A percentile compares a stretch with the other conserved stretches of the same genome.
These are phyloP conservation scores for Anastrepha obliqua DNA, from an alignment of 1,140 invertebrate species.

Conservation along the genomic window DNA sequence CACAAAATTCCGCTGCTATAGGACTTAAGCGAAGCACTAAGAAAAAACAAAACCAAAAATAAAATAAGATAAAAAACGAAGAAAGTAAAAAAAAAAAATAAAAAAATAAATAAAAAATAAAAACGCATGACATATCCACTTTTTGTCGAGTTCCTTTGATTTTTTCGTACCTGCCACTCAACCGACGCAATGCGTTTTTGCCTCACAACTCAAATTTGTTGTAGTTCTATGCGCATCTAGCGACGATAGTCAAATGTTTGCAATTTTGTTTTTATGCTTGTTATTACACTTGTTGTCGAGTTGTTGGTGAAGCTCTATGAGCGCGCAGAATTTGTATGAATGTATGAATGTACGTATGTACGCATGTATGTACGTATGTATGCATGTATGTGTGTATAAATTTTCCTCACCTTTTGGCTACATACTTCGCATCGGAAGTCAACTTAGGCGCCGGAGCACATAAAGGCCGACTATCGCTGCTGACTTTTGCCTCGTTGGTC, in stretches of 20 bases:
- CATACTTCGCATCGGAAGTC: background rate
- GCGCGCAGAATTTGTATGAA: background rate
- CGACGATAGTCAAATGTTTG: background rate
- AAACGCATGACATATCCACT: no score
- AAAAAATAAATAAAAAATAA: no score
- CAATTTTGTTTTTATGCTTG: background rate
- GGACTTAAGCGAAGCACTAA: no score
- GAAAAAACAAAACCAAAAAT: no score
- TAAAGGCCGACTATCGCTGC: background rate
- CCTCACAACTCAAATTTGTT: background rate
- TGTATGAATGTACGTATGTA: background rate
- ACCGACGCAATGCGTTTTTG: no score
- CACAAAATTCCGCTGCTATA: no score
- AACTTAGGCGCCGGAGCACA: background rate
- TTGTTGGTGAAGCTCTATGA: background rate
- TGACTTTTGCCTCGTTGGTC: background rate
- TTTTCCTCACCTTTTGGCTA: background rate
- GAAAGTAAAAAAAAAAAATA: no score
- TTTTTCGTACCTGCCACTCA: no score
- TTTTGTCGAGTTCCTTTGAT: no score
- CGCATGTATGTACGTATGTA: no score
- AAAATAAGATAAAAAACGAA: no score
- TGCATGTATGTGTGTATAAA: background rate
- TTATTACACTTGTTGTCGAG: constrained; percentile 25
- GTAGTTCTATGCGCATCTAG: background rate